Conservation (phyloP, 2,113 vertebrate genomes). For the Cololabis saira region DNA sequence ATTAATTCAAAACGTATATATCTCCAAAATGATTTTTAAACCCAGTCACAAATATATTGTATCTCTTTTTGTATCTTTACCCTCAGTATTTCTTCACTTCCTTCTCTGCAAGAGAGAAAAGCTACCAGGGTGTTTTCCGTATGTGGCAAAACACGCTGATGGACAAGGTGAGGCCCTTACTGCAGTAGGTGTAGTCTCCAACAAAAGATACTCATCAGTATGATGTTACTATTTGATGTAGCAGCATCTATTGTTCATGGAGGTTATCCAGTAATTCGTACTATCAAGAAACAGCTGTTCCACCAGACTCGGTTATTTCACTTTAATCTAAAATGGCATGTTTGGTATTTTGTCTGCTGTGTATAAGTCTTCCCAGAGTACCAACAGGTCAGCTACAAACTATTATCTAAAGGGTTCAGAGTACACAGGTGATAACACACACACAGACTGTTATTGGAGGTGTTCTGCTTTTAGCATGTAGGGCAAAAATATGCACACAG, state of each 20-base stretch:
- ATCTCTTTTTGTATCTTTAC: background rate
- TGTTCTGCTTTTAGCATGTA: background rate
- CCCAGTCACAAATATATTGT: background rate
- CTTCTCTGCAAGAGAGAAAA: constrained; percentile 92
- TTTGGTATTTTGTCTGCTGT: background rate
- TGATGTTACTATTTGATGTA: background rate
- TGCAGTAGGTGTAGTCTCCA: background rate
- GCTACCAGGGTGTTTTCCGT: constrained; percentile 89
- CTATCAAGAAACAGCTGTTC: too few species aligned
- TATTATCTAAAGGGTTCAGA: constrained; percentile 61
- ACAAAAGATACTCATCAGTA: background rate
- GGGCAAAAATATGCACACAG: background rate
- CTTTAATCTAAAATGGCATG: background rate
- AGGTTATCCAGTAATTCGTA: too few species aligned
- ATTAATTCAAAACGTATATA: background rate
- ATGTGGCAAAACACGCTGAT: constrained; percentile 93
- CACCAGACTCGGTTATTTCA: background rate
- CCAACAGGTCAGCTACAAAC: constrained; percentile 23
- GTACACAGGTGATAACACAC: constrained; percentile 34
- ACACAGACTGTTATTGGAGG: constrained; percentile 22
- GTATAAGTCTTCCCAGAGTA: background rate
- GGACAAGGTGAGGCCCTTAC: constrained; percentile 84
- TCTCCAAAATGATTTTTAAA: background rate
- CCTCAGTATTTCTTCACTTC: constrained; percentile 92
- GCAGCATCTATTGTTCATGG: too few species aligned